Conservation (phyloP, 2,113 vertebrate species). For the Anguilla rostrata region DNA sequence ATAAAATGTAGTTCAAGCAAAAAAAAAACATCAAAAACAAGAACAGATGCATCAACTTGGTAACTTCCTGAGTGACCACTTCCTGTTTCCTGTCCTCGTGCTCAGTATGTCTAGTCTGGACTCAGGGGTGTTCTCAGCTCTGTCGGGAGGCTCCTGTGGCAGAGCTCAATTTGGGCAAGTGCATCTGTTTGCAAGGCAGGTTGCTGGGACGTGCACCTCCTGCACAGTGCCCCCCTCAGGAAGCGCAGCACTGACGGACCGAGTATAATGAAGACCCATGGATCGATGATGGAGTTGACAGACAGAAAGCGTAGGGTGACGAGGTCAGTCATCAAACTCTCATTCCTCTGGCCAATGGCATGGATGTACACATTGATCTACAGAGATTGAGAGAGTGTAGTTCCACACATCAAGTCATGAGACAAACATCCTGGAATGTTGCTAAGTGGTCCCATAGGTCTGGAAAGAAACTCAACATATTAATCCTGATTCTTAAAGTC, state of each 20-base stretch:
- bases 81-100: background rate
- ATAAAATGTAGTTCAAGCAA: no score
- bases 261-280: constrained; percentile 90
- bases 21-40: no score
- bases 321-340: constrained; percentile 65
- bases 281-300: constrained; percentile 86
- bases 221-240: constrained; percentile 67
- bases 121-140: background rate
- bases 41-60: no score
- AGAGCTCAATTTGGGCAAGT: background rate
- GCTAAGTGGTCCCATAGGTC: no score
- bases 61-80: background rate
- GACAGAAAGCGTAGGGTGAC: constrained; percentile 84
- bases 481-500: background rate
- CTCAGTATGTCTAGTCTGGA: background rate
- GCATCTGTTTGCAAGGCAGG: background rate
- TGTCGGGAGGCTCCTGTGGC: background rate
- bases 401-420: background rate
- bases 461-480: background rate
- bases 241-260: constrained; percentile 80
- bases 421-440: no score
- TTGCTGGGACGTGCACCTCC: no score
- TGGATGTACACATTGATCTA: constrained; percentile 87
- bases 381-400: constrained; percentile 19
- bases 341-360: background rate